Conservation (phyloP, 2,797 vertebrate genomes). For the Enteromius argenteus region DNA sequence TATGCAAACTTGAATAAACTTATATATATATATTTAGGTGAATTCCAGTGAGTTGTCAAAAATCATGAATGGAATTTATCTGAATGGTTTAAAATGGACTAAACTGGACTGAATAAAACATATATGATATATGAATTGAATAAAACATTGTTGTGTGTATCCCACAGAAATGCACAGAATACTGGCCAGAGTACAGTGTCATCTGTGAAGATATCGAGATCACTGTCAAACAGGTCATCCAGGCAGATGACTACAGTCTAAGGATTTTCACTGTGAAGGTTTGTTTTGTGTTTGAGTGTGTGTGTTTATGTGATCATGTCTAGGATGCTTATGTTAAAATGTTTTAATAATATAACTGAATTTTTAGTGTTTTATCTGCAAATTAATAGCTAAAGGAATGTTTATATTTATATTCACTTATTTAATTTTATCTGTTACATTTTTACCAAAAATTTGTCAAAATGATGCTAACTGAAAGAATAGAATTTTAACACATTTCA, state of each 20-base stretch:
- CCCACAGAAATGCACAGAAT: constrained; percentile 95
- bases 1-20: background rate
- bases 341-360: background rate
- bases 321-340: background rate
- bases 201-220: constrained; percentile 91
- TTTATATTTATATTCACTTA: too few relatives aligned
- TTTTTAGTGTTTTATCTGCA: background rate
- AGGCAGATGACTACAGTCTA: constrained; percentile 95
- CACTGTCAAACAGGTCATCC: constrained; percentile 86
- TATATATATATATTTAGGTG: background rate
- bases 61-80: background rate
- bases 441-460: background rate
- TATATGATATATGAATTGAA: background rate
- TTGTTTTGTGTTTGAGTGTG: constrained; percentile 28
- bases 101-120: background rate
- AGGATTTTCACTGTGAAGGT: constrained; percentile 96
- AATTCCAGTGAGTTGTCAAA: background rate
- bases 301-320: background rate
- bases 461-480: background rate
- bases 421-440: background rate
- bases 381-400: background rate
- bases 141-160: constrained; percentile 49
- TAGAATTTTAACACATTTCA: background rate
- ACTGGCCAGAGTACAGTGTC: constrained; percentile 95
- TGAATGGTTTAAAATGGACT: background rate